Percentiles rank a stretch among this genome's conserved stretches.
Conservation (phyloP, 2,888 invertebrate species). For the Hemithea aestivaria region DNA sequence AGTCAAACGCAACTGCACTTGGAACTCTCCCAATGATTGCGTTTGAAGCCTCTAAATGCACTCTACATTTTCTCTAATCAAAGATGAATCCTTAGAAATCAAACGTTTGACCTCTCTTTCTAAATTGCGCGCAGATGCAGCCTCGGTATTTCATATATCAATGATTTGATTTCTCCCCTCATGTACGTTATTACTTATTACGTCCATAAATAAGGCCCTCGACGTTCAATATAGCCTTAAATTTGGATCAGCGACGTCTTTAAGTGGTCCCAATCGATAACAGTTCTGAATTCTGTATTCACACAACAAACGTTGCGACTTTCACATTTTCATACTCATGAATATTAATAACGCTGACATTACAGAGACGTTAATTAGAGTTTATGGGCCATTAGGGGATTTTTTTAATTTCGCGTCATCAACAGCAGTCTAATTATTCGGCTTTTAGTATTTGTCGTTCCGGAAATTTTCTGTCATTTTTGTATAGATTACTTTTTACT, state of each 20-base stretch:
- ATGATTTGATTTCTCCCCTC: slow-evolving; percentile 6
- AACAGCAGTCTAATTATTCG: not conserved
- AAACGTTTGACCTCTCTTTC: not conserved
- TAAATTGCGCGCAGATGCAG: slow-evolving; percentile 8
- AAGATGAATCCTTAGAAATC: slow-evolving; percentile 5
- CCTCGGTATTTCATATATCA: slow-evolving; percentile 1
- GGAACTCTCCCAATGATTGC: too few relatives aligned
- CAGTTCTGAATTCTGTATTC: not conserved
- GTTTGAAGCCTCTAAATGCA: too few relatives aligned
- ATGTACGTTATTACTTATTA: slow-evolving; percentile 1
- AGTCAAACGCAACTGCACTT: too few relatives aligned
- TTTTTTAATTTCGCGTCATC: not conserved
- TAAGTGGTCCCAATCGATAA: slow-evolving; percentile 3
- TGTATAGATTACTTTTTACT: too few relatives aligned
- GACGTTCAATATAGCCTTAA: not conserved
- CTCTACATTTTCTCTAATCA: too few relatives aligned
- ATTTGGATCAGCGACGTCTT: slow-evolving; percentile 1
- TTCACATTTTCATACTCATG: not conserved
- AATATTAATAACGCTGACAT: slow-evolving; percentile 5
- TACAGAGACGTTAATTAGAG: not conserved
- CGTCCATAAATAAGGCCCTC: not conserved
- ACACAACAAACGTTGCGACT: not conserved
- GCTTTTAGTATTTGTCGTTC: not conserved
- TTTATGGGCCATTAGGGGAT: slow-evolving; percentile 4
- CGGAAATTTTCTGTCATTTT: too few relatives aligned